Evolutionary conservation across 2,113 vertebrate species (phyloP), one percentile per base, ranked within the genome.

Genomic region (Hippoglossus stenolepis): DNA sequence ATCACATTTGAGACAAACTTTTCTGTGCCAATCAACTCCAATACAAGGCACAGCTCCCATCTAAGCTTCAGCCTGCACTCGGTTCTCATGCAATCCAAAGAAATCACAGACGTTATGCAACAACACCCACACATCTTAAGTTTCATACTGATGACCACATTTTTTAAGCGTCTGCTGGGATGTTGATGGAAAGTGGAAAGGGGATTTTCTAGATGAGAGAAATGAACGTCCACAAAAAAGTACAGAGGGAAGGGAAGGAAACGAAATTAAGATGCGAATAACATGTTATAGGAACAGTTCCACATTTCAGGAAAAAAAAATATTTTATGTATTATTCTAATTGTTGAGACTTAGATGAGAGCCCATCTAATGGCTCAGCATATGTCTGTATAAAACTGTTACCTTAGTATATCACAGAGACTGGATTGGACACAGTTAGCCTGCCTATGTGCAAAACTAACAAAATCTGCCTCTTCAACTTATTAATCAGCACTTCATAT

Each of bases 81-180:
- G 13, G 40, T 61, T 79, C 75, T 51, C 1, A 23, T 26, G 24
- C 80, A 68, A 51, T 80, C 85, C 75, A 79, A 84, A 80, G 76
- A 70, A 67, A 74, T 87, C 68, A 64, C 63, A 89, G 75, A 80
- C 62, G 63, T 93, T 92, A 88, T 40, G 79, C 69, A 88, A 83
- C 73, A 76, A 74, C 73, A 83, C 87, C 75, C 83, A 83, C 85
- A 74, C 74, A 63, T 76, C 80, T 81, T 61, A 3, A 12, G 63
- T 89, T 85, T 87, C 73, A 86, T 63, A 14, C 66, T 2, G 12
- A 75, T 71, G 77, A 88, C 26, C 9, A 57, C 45, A 54, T 61
- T 59, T 54, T 60, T 68, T 21, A 57, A 67, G 49, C 47, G 65
- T 71, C 62, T 68, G 24, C 76, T 78, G 51, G 58, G 62, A 80